Evolutionary conservation across 2,888 invertebrate genomes (phyloP), one percentile per base, ranked within the genome.

Genomic region (Embidobia sp.): DNA sequence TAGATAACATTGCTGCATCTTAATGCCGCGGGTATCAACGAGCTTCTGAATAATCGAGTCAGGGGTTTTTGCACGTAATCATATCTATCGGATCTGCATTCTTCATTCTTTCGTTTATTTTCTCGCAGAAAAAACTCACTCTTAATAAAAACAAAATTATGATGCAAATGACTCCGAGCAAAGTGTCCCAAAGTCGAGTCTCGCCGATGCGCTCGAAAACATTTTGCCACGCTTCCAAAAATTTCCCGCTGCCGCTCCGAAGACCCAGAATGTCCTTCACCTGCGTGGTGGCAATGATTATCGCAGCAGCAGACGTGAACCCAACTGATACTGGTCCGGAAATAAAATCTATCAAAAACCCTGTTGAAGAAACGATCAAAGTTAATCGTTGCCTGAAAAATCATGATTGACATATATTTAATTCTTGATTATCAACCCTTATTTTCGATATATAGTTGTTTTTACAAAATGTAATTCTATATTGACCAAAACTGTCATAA

Each of bases 281-380:
- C 90, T 96, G 96, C 15, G 95, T 94, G 61, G 95, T 94, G 27
- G 95, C 95, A 77, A 96, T 95, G 81, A 95, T 94, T 80, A 96
- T 94, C 79, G 95, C 95, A 0, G 95, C 95, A 0, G 95, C 95
- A 0, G 95, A 95, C 1, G 95, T 95, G 90, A 96, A 96, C 4
- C 94, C 95, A 70, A 94, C 93, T 1, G 94, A 94, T 74, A 95
- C 95, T 33, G 96, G 95, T n/a, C 94, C 94, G 78, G 95, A 95
- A 85, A 96, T 95, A 90, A 96, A 96, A 90, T 95, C 95, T 80
- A 95, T 94, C 79, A 95, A 90, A 88, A 95, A 95, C 42, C 95
- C 95, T 95, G 90, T 6, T n/a, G n/a, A n/a, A n/a, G n/a, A n/a
- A n/a, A n/a, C n/a, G n/a, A n/a, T n/a, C n/a, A n/a, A n/a, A n/a